phyloP scores from a whole-genome alignment of 2,797 vertebrate species.

The Crypturellus tataupa region DNA sequence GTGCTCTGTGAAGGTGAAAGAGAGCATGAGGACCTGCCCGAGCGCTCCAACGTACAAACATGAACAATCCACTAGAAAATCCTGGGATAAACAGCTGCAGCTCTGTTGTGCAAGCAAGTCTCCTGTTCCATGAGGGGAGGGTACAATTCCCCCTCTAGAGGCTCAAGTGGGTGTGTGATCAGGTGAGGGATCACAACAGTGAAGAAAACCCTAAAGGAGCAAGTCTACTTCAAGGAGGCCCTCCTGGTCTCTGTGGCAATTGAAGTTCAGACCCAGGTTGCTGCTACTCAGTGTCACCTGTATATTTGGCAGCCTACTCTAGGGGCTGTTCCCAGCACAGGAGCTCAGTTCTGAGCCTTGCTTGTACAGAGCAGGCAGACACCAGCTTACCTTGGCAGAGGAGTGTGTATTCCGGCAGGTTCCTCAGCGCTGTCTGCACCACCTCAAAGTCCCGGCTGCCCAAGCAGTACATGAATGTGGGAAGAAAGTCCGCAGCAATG shows the following conservation, averaged over 20 bases:
- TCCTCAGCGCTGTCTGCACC: constrained; percentile 94
- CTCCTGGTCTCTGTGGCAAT: background rate
- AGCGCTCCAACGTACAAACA: background rate
- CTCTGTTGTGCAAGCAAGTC: background rate
- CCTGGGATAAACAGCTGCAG: background rate
- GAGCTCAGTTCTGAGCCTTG: background rate
- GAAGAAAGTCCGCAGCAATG: constrained; percentile 93
- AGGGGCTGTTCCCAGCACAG: background rate
- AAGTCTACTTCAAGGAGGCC: background rate
- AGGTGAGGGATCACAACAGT: background rate
- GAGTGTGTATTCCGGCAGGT: constrained; percentile 95
- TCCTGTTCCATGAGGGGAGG: background rate
- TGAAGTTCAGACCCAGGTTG: background rate
- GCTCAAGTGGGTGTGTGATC: background rate
- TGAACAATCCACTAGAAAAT: background rate
- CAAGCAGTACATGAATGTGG: constrained; percentile 97
- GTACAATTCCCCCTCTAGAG: background rate
- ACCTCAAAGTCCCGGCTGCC: constrained; percentile 96
- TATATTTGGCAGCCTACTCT: background rate
- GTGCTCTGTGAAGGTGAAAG: constrained; percentile 84
- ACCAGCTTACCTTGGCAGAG: constrained; percentile 91
- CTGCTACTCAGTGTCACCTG: background rate
- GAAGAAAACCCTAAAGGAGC: background rate
- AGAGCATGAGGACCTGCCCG: background rate
- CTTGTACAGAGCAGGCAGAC: background rate